Conservation (phyloP, 2,797 vertebrate genomes). For the Avahi laniger region DNA sequence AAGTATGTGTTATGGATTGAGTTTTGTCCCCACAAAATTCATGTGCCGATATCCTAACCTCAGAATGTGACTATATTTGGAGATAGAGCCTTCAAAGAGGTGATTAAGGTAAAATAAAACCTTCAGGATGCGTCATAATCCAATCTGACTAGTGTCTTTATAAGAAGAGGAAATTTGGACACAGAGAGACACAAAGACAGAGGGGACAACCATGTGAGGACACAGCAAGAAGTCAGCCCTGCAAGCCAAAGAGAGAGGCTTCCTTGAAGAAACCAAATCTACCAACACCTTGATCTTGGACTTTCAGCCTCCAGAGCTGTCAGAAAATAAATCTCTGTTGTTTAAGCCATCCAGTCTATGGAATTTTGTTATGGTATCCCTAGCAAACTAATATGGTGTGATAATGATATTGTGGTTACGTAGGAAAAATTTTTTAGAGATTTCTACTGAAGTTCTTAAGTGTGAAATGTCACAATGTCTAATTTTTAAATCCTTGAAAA, state of each 20-base stretch:
- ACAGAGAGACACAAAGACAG: not conserved
- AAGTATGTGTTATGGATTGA: not conserved
- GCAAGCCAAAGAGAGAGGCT: not conserved
- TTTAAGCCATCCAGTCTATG: not conserved
- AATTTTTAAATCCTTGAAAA: slow-evolving; percentile 4
- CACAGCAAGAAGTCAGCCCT: not conserved
- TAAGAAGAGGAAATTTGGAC: not conserved
- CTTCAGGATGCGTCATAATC: not conserved
- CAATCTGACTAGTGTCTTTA: not conserved
- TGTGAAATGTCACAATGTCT: not conserved
- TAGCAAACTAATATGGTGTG: not conserved
- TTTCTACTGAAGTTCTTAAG: not conserved
- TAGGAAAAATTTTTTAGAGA: not conserved
- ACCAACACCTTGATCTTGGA: not conserved
- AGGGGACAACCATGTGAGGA: not conserved
- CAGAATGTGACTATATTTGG: not conserved
- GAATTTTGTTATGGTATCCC: not conserved
- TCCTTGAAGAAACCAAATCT: not conserved
- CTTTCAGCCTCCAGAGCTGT: not conserved
- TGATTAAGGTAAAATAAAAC: not conserved
- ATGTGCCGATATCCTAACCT: not conserved
- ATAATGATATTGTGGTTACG: not conserved
- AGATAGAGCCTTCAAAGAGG: not conserved
- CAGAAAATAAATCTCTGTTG: not conserved
- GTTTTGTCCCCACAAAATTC: not conserved